A percentile compares a stretch with the other conserved stretches of the same genome.
phyloP scores from a whole-genome alignment of 2,113 vertebrate genomes.

The Pogona vitticeps region DNA sequence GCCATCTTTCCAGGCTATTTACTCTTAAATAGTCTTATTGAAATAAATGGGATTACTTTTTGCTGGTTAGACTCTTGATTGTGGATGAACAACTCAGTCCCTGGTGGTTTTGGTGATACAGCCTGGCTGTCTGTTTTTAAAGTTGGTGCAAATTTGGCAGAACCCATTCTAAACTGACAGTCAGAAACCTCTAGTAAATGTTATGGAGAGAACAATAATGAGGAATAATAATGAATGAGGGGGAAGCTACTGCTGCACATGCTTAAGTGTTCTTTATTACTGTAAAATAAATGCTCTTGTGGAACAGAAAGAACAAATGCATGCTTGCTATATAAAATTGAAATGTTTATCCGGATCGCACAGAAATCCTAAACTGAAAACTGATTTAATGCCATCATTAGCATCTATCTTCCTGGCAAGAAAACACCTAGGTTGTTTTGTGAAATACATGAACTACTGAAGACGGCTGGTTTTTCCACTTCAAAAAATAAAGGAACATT shows the following conservation, averaged over 20 bases:
- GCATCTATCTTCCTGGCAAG: slow-evolving; percentile 46
- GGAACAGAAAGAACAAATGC: slow-evolving; percentile 17
- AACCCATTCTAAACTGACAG: slow-evolving; percentile 33
- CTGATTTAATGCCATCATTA: slow-evolving; percentile 30
- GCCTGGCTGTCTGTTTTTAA: background rate
- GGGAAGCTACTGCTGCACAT: slow-evolving; percentile 22
- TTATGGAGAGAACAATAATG: slow-evolving; percentile 7
- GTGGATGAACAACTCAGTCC: background rate
- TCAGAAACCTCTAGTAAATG: slow-evolving; percentile 6
- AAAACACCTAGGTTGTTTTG: slow-evolving; percentile 59
- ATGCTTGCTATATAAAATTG: slow-evolving; percentile 22
- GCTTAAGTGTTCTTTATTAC: slow-evolving; percentile 10
- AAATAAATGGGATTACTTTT: slow-evolving; percentile 25
- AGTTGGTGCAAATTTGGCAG: slow-evolving; percentile 34
- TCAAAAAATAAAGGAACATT: slow-evolving; percentile 61
- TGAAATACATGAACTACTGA: slow-evolving; percentile 63
- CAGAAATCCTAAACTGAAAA: slow-evolving; percentile 49
- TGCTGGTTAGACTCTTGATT: background rate
- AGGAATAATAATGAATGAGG: background rate
- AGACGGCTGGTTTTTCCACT: slow-evolving; percentile 53
- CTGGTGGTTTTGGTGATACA: background rate
- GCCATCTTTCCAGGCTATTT: background rate
- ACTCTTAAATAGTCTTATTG: slow-evolving; percentile 14
- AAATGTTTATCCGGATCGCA: slow-evolving; percentile 20
- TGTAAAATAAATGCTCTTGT: background rate